These are phyloP conservation scores for Macaria notata DNA, from an alignment of 2,888 invertebrate genomes.

Conservation along the genomic window DNA sequence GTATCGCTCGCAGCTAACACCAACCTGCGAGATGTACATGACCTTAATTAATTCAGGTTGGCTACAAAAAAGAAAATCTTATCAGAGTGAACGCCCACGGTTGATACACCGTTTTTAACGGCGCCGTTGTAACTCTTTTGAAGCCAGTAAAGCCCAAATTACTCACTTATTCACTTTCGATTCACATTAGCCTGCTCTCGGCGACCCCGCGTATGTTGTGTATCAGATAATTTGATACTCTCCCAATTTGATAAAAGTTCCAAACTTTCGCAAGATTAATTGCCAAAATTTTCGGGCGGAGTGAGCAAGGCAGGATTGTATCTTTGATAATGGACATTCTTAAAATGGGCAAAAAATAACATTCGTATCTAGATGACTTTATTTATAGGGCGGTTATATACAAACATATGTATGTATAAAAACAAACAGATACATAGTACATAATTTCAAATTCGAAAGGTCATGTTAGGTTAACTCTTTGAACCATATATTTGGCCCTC, in stretches of 20 bases:
- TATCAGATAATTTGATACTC: slow-evolving; percentile 32
- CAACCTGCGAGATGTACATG: slow-evolving; percentile 48
- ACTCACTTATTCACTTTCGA: slow-evolving; percentile 4
- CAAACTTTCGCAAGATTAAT: slow-evolving; percentile 41
- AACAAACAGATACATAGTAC: too few species aligned
- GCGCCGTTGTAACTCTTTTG: slow-evolving; percentile 9
- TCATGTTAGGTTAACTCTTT: too few species aligned
- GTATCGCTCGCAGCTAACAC: slow-evolving; percentile 54
- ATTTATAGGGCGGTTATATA: too few species aligned
- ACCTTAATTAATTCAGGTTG: slow-evolving; percentile 48
- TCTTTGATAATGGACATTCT: background rate
- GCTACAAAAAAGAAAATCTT: slow-evolving; percentile 48
- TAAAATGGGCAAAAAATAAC: too few species aligned
- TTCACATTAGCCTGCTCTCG: slow-evolving; percentile 3
- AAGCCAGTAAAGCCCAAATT: slow-evolving; percentile 5
- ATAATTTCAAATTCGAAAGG: too few species aligned
- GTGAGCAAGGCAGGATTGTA: slow-evolving; percentile 23
- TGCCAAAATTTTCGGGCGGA: slow-evolving; percentile 32
- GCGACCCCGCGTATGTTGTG: slow-evolving; percentile 5
- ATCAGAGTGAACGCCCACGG: slow-evolving; percentile 40
- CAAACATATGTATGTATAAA: too few species aligned
- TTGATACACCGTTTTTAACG: slow-evolving; percentile 29
- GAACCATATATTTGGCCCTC: too few species aligned
- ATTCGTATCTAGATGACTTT: too few species aligned
- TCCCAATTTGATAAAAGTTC: slow-evolving; percentile 32